phyloP scores from a whole-genome alignment of 1,140 invertebrate genomes.

The Drosophila rhopaloa region DNA sequence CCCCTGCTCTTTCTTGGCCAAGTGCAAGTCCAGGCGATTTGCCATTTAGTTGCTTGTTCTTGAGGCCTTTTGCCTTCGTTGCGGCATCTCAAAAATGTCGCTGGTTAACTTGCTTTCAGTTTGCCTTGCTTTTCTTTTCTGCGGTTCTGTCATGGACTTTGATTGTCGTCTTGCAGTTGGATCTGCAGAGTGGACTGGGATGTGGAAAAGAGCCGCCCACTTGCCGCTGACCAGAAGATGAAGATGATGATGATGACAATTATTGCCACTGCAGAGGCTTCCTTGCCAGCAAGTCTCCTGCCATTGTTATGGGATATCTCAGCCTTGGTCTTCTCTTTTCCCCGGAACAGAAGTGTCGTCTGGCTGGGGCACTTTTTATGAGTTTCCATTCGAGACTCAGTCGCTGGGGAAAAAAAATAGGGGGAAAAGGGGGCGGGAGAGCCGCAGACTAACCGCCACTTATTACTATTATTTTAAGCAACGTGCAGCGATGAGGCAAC shows the following conservation, averaged over 20 bases:
- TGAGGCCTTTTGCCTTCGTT: slow-evolving; percentile 48
- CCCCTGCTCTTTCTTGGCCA: slow-evolving; percentile 13
- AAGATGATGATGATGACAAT: slow-evolving; percentile 72
- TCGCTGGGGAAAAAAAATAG: slow-evolving; percentile 4
- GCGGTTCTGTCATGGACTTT: slow-evolving; percentile 59
- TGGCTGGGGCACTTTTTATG: slow-evolving; percentile 65
- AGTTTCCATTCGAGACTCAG: slow-evolving; percentile 54
- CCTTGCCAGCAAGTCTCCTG: slow-evolving; percentile 27
- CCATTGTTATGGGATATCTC: slow-evolving; percentile 64
- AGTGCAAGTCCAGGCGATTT: slow-evolving; percentile 24
- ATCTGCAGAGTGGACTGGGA: neutral
- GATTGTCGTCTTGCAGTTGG: slow-evolving; percentile 58
- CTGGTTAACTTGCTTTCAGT: slow-evolving; percentile 82
- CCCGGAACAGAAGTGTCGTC: slow-evolving; percentile 39
- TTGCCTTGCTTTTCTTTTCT: slow-evolving; percentile 61
- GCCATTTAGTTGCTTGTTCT: slow-evolving; percentile 63
- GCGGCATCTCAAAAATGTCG: slow-evolving; percentile 80
- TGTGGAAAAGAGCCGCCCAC: slow-evolving; percentile 64
- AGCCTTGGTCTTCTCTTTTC: slow-evolving; percentile 22
- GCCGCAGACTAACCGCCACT: slow-evolving; percentile 74
- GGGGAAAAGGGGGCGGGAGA: slow-evolving; percentile 10
- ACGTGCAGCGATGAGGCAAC: slow-evolving; percentile 78
- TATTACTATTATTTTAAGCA: slow-evolving; percentile 77
- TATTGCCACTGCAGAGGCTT: slow-evolving; percentile 66
- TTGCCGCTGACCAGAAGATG: slow-evolving; percentile 73